phyloP scores from a whole-genome alignment of 2,797 vertebrate genomes.

The Megaceryle alcyon region DNA sequence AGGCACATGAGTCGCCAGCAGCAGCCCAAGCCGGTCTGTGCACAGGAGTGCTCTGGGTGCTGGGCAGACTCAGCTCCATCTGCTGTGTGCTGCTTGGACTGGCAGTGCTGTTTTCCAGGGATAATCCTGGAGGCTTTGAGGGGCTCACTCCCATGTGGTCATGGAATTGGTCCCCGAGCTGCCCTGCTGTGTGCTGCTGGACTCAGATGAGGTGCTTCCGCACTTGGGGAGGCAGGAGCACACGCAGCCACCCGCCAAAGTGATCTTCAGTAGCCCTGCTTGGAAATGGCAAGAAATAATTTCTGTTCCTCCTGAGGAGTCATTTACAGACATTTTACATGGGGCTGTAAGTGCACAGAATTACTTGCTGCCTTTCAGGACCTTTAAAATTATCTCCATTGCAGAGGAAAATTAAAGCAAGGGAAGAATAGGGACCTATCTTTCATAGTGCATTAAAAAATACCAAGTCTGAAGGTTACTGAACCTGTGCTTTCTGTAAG shows the following conservation, averaged over 20 bases:
- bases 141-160: accelerated
- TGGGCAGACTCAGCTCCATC: neutral
- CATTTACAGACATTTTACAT: constrained; percentile 31
- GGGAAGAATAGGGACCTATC: constrained; percentile 28
- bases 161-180: neutral
- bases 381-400: constrained; percentile 54
- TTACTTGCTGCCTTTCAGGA: constrained; percentile 35
- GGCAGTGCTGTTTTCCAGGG: neutral
- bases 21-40: neutral
- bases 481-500: constrained; percentile 64
- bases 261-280: neutral
- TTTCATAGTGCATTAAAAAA: constrained; percentile 44
- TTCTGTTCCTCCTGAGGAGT: constrained; percentile 20
- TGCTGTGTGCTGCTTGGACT: neutral
- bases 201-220: accelerated
- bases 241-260: neutral
- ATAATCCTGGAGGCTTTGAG: neutral
- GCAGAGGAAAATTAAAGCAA: constrained; percentile 51
- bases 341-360: constrained; percentile 40
- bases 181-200: accelerated
- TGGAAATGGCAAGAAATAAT: neutral
- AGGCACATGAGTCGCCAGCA: accelerated
- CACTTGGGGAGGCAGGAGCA: neutral
- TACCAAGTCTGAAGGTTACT: constrained; percentile 54
- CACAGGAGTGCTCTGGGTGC: accelerated